phyloP scores from a whole-genome alignment of 2,113 vertebrate genomes.

The Orthonyx spaldingii region DNA sequence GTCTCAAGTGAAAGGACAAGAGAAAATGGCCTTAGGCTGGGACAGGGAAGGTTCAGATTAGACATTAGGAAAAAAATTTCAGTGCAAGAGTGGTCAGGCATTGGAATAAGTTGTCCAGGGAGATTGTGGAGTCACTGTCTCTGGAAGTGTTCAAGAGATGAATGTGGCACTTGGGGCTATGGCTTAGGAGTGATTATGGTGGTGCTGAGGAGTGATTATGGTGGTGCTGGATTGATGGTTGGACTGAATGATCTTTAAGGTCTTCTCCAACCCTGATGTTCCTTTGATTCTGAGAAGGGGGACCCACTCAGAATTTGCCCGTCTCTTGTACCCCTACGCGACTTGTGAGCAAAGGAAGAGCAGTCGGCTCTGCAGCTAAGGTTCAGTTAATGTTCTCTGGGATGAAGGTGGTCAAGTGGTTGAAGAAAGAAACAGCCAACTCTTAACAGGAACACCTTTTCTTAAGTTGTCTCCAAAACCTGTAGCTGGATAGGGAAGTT shows the following conservation, averaged over 20 bases:
- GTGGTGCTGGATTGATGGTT: not conserved
- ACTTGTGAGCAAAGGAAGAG: not conserved
- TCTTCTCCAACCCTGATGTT: not conserved
- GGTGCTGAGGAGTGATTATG: not conserved
- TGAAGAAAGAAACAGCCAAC: not conserved
- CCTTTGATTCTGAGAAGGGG: not conserved
- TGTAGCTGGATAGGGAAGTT: not conserved
- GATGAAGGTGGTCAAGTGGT: not conserved
- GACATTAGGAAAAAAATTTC: not conserved
- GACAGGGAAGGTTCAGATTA: not conserved
- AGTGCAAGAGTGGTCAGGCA: not conserved
- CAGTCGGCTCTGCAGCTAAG: not conserved
- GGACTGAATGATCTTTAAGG: not conserved
- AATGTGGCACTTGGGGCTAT: not conserved
- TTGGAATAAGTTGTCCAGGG: not conserved
- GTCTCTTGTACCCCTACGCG: not conserved
- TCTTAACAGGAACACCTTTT: not conserved
- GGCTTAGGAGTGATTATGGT: not conserved
- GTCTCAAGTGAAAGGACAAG: not conserved
- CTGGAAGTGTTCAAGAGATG: not conserved
- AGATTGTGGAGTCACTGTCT: not conserved
- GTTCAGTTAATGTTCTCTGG: not conserved
- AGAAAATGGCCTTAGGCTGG: not conserved
- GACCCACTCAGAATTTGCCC: not conserved
- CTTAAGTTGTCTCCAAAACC: not conserved